Base-by-base conservation (phyloP, 2,113 vertebrate genomes). In the Tapirus terrestris region DNA sequence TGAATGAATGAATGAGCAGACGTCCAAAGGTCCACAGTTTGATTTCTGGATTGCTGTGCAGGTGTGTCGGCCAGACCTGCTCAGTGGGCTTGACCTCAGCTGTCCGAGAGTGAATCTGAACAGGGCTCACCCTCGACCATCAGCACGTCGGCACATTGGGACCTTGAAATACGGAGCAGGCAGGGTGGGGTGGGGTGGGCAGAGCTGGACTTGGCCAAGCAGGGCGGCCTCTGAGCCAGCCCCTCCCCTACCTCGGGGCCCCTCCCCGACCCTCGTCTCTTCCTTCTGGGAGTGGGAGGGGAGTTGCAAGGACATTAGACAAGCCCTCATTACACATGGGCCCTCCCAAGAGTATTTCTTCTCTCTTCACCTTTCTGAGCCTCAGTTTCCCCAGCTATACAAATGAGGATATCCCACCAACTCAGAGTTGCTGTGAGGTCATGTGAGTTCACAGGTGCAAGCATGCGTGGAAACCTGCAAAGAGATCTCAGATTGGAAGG, bases 271-370 rank as follows among this genome's bases (percentile, higher is more conserved):
- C 43, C 51, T 12, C 0, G 0, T 73, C 6, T 75, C 67, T 68
- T 45, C 29, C 77, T 43, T 20, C 43, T 5, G 7, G 70, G 48
- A 36, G 45, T n/a, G 45, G 73, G 17, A 23, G 51, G 17, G 68
- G 13, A 29, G 51, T 21, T 5, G 1, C 5, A 39, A 48, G 75
- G 75, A 7, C 12, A 3, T 36, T 45, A 21, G 18, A 6, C 25
- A 25, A 73, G 25, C 8, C 65, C 14, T 11, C 1, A 7, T 33
- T 29, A 4, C 0, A 0, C 12, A 23, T 27, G 67, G 53, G 13
- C 43, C 25, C 75, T 75, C 53, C 13, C 45, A 31, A 65, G 21
- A 65, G 56, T 36, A n/a, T 39, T 82, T 73, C 43, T 45, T 63
- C 63, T 61, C 67, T 8, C 21, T n/a, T 76, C 8, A 6, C 29